Conservation (phyloP, 2,888 invertebrate species). For the Lobophora halterata region DNA sequence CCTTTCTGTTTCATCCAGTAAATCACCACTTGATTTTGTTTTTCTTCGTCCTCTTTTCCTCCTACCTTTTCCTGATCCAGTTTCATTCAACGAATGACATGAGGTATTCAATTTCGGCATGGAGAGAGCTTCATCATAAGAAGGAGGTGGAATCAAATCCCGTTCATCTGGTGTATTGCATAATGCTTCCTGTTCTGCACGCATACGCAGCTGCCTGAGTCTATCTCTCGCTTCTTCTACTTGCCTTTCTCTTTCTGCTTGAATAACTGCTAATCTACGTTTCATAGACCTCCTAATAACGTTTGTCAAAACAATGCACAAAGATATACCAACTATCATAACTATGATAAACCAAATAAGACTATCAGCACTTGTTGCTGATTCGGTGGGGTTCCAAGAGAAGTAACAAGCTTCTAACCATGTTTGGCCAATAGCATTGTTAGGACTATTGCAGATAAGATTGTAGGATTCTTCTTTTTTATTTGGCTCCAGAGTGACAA, state of each 20-base stretch:
- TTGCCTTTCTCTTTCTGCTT: conserved; percentile 78
- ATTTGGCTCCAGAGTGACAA: conserved; percentile 77
- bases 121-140: conserved; percentile 88
- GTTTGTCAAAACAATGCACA: conserved; percentile 77
- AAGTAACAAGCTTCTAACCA: conserved; percentile 86
- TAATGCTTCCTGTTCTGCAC: conserved; percentile 75
- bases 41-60: conserved; percentile 68
- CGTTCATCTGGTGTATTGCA: conserved; percentile 85
- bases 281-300: conserved; percentile 79
- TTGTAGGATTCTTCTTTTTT: conserved; percentile 74
- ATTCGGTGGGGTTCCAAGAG: conserved; percentile 79
- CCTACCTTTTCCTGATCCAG: conserved; percentile 64
- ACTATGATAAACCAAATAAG: conserved; percentile 82
- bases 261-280: conserved; percentile 69
- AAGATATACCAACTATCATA: conserved; percentile 74
- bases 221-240: conserved; percentile 81
- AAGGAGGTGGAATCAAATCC: conserved; percentile 85
- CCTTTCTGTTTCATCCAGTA: conserved; percentile 69
- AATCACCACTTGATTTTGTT: conserved; percentile 76
- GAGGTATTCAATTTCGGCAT: conserved; percentile 86
- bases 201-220: conserved; percentile 75
- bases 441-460: conserved; percentile 85
- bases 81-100: conserved; percentile 77
- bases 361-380: conserved; percentile 62
- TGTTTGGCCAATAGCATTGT: conserved; percentile 80